Base-by-base conservation (phyloP, 2,797 vertebrate genomes). In the Sebastes hopkinsi region DNA sequence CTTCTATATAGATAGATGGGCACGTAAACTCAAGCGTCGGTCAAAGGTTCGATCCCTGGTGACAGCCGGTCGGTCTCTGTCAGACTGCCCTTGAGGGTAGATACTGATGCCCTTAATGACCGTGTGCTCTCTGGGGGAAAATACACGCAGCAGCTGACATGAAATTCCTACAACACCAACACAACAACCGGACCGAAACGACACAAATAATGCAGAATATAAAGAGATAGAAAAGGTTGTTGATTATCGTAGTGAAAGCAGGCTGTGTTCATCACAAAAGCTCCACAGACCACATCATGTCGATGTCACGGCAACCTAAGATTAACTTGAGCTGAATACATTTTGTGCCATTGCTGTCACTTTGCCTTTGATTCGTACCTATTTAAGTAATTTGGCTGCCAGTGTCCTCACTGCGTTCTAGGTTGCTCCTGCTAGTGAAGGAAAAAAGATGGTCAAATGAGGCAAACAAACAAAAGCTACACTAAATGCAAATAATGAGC, bases 61-160 rank as follows among this genome's bases (percentile, higher is more conserved):
- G 90, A 91, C 89, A 80, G 77, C 61, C 59, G 60, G 82, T 86
- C 83, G 77, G 87, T 77, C 83, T 69, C 87, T 85, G 85, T 91
- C 92, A 90, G 30, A 32, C 60, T 79, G 89, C 87, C 93, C 88
- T 93, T 89, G 83, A 92, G 86, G 78, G 61, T 80, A 72, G 66
- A 85, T 74, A 83, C 87, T 82, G 80, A 92, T 83, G 70, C 82
- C 79, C 84, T 85, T 88, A 90, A 91, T 91, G 87, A 87, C 75
- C 52, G 70, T 69, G 50, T 25, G 67, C 50, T 67, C 84, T 84
- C 59, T 55, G 68, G 30, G 81, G 71, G 64, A 60, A 73, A 87
- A 80, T 58, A 56, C 54, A 80, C 61, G 58, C 56, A 27, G 80
- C 5, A 32, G 66, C 69, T 87, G 86, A 78, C 62, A 67, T 20